Percentiles rank a stretch among this genome's conserved stretches.
phyloP scores from a whole-genome alignment of 2,888 invertebrate genomes.

The Pachliopta kotzebuea region DNA sequence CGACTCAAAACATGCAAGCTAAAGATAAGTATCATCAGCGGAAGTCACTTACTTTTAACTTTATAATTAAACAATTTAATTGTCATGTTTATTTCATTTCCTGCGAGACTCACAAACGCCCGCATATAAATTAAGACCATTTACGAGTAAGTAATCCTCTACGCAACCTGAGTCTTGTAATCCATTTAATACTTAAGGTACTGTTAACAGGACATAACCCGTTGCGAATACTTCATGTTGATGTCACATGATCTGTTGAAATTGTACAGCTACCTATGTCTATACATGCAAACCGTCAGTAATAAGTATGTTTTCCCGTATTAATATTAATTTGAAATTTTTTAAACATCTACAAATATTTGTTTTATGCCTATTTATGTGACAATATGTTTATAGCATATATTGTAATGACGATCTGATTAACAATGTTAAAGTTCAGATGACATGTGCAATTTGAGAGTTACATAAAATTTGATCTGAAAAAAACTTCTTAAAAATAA shows the following conservation, averaged over 20 bases:
- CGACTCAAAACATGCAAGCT: too few relatives aligned
- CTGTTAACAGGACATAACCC: slow-evolving; percentile 25
- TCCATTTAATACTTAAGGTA: slow-evolving; percentile 28
- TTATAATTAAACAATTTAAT: slow-evolving; percentile 3
- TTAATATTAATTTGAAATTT: background rate
- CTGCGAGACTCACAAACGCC: background rate
- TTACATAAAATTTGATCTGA: too few relatives aligned
- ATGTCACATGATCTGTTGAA: background rate
- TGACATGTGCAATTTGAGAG: too few relatives aligned
- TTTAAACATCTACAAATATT: background rate
- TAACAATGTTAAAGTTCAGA: too few relatives aligned
- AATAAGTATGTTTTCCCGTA: background rate
- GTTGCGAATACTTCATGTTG: slow-evolving; percentile 16
- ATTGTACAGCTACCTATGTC: background rate
- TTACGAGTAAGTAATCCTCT: slow-evolving; percentile 17
- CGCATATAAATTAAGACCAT: slow-evolving; percentile 10
- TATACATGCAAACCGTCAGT: background rate
- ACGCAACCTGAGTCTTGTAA: slow-evolving; percentile 14
- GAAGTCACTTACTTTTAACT: slow-evolving; percentile 1
- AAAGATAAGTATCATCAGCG: too few relatives aligned
- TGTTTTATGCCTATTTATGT: too few relatives aligned
- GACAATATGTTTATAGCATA: too few relatives aligned
- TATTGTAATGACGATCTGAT: too few relatives aligned
- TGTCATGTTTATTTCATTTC: too few relatives aligned
- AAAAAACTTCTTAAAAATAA: too few relatives aligned